Evolutionary conservation across 1,140 invertebrate species (phyloP), one percentile per base, ranked within the genome.

Genomic region (Formica exsecta): DNA sequence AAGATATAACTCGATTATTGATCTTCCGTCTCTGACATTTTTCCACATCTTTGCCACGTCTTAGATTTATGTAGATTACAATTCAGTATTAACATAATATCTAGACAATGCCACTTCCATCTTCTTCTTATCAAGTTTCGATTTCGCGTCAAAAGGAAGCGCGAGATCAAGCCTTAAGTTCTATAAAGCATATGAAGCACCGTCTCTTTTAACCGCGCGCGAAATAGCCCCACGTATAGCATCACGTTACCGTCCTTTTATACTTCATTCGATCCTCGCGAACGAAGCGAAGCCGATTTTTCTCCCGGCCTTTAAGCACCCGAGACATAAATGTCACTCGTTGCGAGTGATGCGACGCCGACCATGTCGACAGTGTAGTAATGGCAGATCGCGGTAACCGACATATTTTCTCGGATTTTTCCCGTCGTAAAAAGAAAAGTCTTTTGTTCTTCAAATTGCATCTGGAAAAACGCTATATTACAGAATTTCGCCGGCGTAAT

Each of bases 281-380:
- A 38, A n/a, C 29, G 44, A 80, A 38, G 13, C 48, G 22, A 41
- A 54, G 64, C 51, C 38, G 66, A 71, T 71, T 71, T 73, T 44
- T 16, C 38, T 41, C 11, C 7, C 29, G 7, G 16, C n/a, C 57
- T 83, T 83, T 74, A 83, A 83, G 19, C 41, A 62, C 13, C 19
- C 38, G 8, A 74, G 68, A 83, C 79, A 36, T 74, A 83, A 73
- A 73, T 62, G 79, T 74, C 54, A 73, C 19, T 62, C n/a, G 66
- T 81, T 81, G 25, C 51, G 29, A 81, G 51, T 73, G 66, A 83
- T 11, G 54, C 79, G 54, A 36, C 2, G 22, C 66, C 25, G 68
- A 73, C 38, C 36, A 73, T 51, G 48, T 61, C 66, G 66, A 71
- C 19, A 59, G 8, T 51, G 32, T 81, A 36, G 64, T 57, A 70